These are phyloP conservation scores for Lumbricus terrestris DNA, from an alignment of 2,888 invertebrate genomes.

Conservation along the genomic window DNA sequence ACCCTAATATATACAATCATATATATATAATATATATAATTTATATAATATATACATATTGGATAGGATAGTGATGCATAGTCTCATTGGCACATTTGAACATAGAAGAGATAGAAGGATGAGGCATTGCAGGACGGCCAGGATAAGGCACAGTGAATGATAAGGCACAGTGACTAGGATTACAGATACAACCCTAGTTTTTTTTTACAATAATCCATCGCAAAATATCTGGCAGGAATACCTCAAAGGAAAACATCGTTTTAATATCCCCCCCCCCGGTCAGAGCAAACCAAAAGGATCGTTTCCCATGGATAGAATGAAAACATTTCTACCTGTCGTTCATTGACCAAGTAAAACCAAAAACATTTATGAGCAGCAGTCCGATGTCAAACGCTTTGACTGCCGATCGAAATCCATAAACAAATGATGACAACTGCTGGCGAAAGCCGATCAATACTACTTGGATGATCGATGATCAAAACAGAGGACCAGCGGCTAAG, in stretches of 20 bases:
- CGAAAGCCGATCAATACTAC: neutral
- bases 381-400: neutral
- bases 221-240: too few relatives aligned
- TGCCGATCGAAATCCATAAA: neutral
- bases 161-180: too few relatives aligned
- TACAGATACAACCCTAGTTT: neutral
- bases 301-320: neutral
- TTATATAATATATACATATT: too few relatives aligned
- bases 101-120: neutral
- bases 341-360: neutral
- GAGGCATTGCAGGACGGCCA: neutral
- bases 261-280: too few relatives aligned
- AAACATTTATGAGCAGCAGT: too few relatives aligned
- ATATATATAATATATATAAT: too few relatives aligned
- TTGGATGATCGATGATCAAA: too few relatives aligned
- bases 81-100: neutral
- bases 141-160: neutral
- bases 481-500: neutral
- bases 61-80: neutral
- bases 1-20: too few relatives aligned
- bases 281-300: neutral
- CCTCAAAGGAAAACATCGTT: too few relatives aligned
- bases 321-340: neutral
- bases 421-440: neutral
- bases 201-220: too few relatives aligned